phyloP scores from a whole-genome alignment of 2,888 invertebrate genomes.

The Drosophila emarginata region DNA sequence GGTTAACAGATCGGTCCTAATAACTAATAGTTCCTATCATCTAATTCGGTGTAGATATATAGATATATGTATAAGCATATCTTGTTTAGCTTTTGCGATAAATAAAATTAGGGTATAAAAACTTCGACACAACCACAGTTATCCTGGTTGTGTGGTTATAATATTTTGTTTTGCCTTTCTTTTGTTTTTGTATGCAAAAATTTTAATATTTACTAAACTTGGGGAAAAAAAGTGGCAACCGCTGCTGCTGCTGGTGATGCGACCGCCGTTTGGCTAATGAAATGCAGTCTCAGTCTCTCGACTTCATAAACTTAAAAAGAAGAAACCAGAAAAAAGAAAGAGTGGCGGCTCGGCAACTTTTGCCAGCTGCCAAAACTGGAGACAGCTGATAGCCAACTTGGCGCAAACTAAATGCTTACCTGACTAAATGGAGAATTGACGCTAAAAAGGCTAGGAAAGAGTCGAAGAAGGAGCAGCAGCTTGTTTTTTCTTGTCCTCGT shows the following conservation, averaged over 20 bases:
- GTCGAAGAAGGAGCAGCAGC: neutral
- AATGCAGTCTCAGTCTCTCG: constrained; percentile 52
- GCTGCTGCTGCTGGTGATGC: constrained; percentile 37
- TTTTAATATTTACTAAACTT: constrained; percentile 75
- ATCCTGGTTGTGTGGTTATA: constrained; percentile 8
- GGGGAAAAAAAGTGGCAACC: constrained; percentile 73
- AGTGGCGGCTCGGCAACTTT: constrained; percentile 53
- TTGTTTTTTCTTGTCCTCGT: no score
- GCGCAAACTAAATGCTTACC: constrained; percentile 39
- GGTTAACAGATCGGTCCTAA: no score
- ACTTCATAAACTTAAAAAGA: constrained; percentile 11
- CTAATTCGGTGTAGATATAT: no score
- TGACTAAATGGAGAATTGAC: constrained; percentile 5
- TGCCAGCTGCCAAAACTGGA: constrained; percentile 73
- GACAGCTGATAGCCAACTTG: constrained; percentile 65
- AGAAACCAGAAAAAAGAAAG: constrained; percentile 22
- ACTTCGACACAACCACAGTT: neutral
- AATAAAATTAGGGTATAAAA: neutral
- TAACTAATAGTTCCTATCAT: no score
- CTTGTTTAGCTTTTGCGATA: no score
- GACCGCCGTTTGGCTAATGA: constrained; percentile 61
- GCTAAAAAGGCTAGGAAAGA: neutral
- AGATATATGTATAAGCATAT: no score
- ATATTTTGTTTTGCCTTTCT: constrained; percentile 20
- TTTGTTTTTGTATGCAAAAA: constrained; percentile 53